Evolutionary conservation across 2,888 invertebrate species (phyloP).

Genomic region (Heteromyza rotundicornis): DNA sequence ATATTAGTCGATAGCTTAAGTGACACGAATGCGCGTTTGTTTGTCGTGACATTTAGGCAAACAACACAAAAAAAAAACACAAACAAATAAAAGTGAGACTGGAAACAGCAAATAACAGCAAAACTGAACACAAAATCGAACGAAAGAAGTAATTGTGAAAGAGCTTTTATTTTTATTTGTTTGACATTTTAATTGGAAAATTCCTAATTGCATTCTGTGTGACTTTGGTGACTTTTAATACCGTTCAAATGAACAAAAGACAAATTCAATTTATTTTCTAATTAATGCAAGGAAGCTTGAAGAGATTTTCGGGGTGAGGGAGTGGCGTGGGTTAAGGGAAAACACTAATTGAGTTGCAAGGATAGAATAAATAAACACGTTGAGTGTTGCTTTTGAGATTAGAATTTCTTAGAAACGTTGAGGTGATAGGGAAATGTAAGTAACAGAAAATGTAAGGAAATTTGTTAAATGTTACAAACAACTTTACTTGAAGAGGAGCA

Average conservation of each 20-base stretch:
- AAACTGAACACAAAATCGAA: not conserved
- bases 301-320: too few species aligned
- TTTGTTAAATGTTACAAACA: too few species aligned
- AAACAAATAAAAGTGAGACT: too few species aligned
- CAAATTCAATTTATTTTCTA: conserved; percentile 18
- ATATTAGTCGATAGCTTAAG: too few species aligned
- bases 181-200: conserved; percentile 20
- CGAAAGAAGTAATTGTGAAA: conserved; percentile 7
- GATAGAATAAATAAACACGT: too few species aligned
- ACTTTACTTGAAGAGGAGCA: too few species aligned
- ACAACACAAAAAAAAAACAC: not conserved
- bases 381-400: too few species aligned
- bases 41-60: not conserved
- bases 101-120: not conserved
- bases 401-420: too few species aligned
- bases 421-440: too few species aligned
- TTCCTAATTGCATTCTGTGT: conserved; percentile 10
- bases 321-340: too few species aligned
- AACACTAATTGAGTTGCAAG: too few species aligned
- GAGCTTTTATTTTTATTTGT: conserved; percentile 1
- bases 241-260: conserved; percentile 8
- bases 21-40: not conserved
- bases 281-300: conserved; percentile 8
- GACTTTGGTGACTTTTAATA: not conserved
- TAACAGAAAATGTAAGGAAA: too few species aligned